These are phyloP conservation scores for Nematolebias whitei DNA, from an alignment of 2,113 vertebrate genomes.

Conservation along the genomic window DNA sequence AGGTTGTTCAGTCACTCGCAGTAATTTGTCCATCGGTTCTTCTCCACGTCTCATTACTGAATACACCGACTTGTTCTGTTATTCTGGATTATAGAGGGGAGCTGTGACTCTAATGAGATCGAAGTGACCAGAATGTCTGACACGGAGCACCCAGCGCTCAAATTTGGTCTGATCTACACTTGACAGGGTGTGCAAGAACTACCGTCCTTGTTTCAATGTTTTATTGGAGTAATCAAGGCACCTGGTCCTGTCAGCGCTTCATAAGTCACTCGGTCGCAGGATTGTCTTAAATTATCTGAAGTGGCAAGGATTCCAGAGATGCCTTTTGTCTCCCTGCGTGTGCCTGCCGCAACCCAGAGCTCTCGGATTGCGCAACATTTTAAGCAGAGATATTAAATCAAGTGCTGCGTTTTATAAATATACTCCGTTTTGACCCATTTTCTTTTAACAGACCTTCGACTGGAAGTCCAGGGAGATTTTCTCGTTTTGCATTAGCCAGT, in stretches of 20 bases:
- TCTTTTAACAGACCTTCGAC: conserved; percentile 62
- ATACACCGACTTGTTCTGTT: conserved; percentile 46
- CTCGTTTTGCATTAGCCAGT: conserved; percentile 69
- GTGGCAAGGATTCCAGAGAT: conserved; percentile 59
- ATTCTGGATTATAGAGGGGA: conserved; percentile 25
- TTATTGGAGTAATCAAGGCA: conserved; percentile 41
- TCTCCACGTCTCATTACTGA: conserved; percentile 36
- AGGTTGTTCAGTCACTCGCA: conserved; percentile 38
- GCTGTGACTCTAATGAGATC: conserved; percentile 50
- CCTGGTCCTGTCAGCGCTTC: conserved; percentile 51
- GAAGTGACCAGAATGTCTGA: conserved; percentile 40
- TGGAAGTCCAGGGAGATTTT: conserved; percentile 55
- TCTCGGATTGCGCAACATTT: conserved; percentile 17
- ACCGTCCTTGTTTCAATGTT: conserved; percentile 54
- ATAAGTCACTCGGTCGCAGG: conserved; percentile 64
- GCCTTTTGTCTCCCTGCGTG: conserved; percentile 39
- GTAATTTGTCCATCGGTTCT: conserved; percentile 40
- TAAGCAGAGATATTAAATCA: conserved; percentile 36
- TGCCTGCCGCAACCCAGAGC: conserved; percentile 17
- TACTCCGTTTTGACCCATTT: conserved; percentile 44
- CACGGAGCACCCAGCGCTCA: conserved; percentile 25
- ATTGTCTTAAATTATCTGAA: conserved; percentile 67
- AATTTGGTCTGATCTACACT: conserved; percentile 49
- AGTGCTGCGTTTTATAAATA: conserved; percentile 11
- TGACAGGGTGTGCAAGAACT: conserved; percentile 51